A percentile compares a stretch with the other conserved stretches of the same genome.
These are phyloP conservation scores for Ceratoteleas bidentatus DNA, from an alignment of 1,140 invertebrate genomes.

Conservation along the genomic window DNA sequence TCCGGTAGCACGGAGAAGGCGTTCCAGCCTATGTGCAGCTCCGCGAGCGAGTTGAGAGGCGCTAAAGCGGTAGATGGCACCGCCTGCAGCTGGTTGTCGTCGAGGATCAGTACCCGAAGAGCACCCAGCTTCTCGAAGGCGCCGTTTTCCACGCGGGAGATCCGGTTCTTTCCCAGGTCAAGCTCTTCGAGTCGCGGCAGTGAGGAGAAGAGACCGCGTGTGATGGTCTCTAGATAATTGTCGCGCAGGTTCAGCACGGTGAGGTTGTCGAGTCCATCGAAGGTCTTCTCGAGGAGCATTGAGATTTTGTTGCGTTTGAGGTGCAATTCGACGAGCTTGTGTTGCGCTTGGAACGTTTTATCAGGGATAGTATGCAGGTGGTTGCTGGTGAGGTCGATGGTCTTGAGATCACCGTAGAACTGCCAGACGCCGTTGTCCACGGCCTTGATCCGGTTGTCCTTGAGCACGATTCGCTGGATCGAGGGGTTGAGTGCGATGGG, in stretches of 20 bases:
- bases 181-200: conserved; percentile 90
- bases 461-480: conserved; percentile 90
- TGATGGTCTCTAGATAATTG: conserved; percentile 91
- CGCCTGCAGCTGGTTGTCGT: conserved; percentile 90
- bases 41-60: conserved; percentile 87
- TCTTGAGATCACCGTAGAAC: conserved; percentile 91
- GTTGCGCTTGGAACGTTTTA: conserved; percentile 89
- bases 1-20: conserved; percentile 87
- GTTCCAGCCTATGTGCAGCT: conserved; percentile 92
- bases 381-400: conserved; percentile 92
- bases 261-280: conserved; percentile 88
- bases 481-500: conserved; percentile 95
- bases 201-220: conserved; percentile 87
- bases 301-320: conserved; percentile 93
- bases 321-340: conserved; percentile 90
- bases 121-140: conserved; percentile 90
- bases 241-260: conserved; percentile 90
- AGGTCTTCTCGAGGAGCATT: conserved; percentile 88
- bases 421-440: conserved; percentile 91
- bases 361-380: conserved; percentile 89
- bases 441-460: conserved; percentile 92
- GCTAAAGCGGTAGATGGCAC: conserved; percentile 88
- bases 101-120: conserved; percentile 89
- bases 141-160: conserved; percentile 88
- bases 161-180: conserved; percentile 93